phyloP scores from a whole-genome alignment of 2,797 vertebrate species.

The Gallirallus australis region DNA sequence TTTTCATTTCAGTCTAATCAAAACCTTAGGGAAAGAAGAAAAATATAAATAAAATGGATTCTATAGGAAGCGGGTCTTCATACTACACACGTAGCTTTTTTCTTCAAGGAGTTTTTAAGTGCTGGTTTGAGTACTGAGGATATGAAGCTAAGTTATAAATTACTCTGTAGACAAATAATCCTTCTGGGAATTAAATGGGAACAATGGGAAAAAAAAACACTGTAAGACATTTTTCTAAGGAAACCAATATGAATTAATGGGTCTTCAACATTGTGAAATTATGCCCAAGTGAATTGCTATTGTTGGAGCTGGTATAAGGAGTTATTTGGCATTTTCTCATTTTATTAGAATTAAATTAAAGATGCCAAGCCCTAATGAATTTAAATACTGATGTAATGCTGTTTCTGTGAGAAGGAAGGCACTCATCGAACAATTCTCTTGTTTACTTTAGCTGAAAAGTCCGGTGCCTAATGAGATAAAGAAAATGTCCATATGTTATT shows the following conservation, averaged over 20 bases:
- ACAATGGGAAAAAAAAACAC: background rate
- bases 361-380: background rate
- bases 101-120: slow-evolving; percentile 36
- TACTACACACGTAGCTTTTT: background rate
- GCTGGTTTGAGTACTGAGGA: background rate
- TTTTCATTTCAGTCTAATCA: slow-evolving; percentile 55
- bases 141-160: slow-evolving; percentile 1
- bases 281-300: slow-evolving; percentile 6
- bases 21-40: slow-evolving; percentile 37
- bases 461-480: background rate
- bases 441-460: background rate
- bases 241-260: slow-evolving; percentile 29
- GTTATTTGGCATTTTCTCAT: background rate
- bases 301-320: background rate
- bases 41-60: background rate
- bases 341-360: slow-evolving; percentile 40
- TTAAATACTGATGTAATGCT: background rate
- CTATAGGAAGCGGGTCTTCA: background rate
- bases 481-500: background rate
- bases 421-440: background rate
- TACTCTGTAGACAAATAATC: slow-evolving; percentile 29
- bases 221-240: slow-evolving; percentile 6
- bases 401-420: background rate
- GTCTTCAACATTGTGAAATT: slow-evolving; percentile 25
- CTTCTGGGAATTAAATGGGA: slow-evolving; percentile 9